A percentile compares a stretch with the other conserved stretches of the same genome.
These are phyloP conservation scores for Tribolium madens DNA, from an alignment of 1,140 invertebrate species.

Conservation along the genomic window DNA sequence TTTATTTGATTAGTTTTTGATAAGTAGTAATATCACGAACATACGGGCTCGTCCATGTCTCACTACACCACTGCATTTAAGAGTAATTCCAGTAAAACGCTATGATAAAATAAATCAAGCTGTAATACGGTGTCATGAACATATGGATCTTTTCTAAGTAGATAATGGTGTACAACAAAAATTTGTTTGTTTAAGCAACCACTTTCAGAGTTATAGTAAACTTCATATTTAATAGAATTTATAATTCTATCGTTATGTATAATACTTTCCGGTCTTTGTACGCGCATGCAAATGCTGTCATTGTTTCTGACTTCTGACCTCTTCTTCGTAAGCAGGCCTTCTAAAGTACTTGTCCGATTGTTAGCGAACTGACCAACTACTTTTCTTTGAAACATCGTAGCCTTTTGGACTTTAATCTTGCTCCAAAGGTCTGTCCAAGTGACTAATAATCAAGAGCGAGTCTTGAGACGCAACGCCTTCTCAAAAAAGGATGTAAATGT, in stretches of 20 bases:
- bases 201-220: conserved; percentile 20
- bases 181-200: conserved; percentile 23
- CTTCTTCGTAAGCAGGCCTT: conserved; percentile 5
- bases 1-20: no score
- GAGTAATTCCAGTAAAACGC: conserved; percentile 40
- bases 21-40: no score
- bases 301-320: conserved; percentile 39
- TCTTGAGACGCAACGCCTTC: not conserved
- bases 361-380: not conserved
- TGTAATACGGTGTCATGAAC: conserved; percentile 27
- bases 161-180: conserved; percentile 31
- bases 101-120: conserved; percentile 35
- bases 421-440: not conserved
- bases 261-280: conserved; percentile 42
- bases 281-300: conserved; percentile 30
- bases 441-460: not conserved
- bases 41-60: no score
- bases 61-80: conserved; percentile 27
- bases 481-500: conserved; percentile 23
- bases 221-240: conserved; percentile 19
- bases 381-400: not conserved
- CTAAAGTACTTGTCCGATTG: not conserved
- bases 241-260: conserved; percentile 12
- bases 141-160: conserved; percentile 35
- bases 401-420: not conserved